A percentile compares a stretch with the other conserved stretches of the same genome.
Conservation (phyloP, 2,888 invertebrate genomes). For the Limnephilus auricula region DNA sequence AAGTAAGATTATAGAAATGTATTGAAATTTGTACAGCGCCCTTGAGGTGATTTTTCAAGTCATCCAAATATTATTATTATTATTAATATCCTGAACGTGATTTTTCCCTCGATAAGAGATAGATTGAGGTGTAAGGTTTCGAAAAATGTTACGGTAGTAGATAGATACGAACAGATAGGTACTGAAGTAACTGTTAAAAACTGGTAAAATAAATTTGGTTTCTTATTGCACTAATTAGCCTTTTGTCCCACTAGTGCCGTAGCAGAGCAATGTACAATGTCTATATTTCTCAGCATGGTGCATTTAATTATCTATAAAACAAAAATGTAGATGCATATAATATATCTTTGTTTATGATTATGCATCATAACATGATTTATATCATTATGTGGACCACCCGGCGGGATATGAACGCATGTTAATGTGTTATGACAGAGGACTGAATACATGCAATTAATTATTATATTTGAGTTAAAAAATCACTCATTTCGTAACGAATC, state of each 20-base stretch:
- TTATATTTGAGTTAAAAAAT: not conserved
- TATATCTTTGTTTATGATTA: not conserved
- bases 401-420: not conserved
- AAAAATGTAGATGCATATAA: not conserved
- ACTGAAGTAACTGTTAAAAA: not conserved
- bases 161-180: no score
- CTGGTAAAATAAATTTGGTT: not conserved
- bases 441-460: not conserved
- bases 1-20: no score
- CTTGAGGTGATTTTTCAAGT: no score
- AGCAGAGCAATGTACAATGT: not conserved
- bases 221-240: not conserved
- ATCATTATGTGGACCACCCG: not conserved
- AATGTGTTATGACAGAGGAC: not conserved
- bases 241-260: not conserved
- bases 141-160: no score
- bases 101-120: no score
- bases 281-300: not conserved
- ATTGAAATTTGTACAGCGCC: no score
- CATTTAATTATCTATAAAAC: not conserved
- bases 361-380: not conserved
- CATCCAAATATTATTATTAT: no score
- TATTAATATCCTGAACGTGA: no score
- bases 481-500: not conserved
- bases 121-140: no score